Percentiles rank a stretch among this genome's conserved stretches.
These are phyloP conservation scores for Henicopernis longicauda DNA, from an alignment of 2,113 vertebrate species.

Conservation along the genomic window DNA sequence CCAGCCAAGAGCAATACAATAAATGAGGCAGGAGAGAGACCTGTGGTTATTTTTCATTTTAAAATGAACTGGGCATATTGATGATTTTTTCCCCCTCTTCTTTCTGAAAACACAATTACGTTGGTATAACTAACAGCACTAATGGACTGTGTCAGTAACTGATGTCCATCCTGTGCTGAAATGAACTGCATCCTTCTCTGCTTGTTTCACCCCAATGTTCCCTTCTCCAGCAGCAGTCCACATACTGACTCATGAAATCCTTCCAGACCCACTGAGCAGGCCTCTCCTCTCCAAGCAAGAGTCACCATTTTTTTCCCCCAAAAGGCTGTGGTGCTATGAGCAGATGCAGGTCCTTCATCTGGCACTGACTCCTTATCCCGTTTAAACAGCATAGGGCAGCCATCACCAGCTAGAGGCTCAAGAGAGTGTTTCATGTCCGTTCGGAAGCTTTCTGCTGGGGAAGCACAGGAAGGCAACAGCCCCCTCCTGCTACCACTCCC, in stretches of 20 bases:
- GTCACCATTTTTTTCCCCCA: background rate
- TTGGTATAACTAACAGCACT: slow-evolving; percentile 12
- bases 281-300: background rate
- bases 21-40: background rate
- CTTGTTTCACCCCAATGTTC: background rate
- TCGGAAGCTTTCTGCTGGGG: background rate
- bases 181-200: background rate
- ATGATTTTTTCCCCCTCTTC: slow-evolving; percentile 35
- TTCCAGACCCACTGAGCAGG: rapidly evolving
- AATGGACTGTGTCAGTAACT: slow-evolving; percentile 16
- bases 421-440: background rate
- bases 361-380: background rate
- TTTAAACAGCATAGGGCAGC: background rate
- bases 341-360: background rate
- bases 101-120: background rate
- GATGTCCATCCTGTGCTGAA: background rate
- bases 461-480: background rate
- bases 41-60: slow-evolving; percentile 23
- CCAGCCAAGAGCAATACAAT: background rate
- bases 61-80: slow-evolving; percentile 42
- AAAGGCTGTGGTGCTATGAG: background rate
- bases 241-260: background rate
- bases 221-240: background rate
- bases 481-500: background rate
- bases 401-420: background rate